Evolutionary conservation across 2,888 invertebrate species (phyloP), one percentile per base, ranked within the genome.

Genomic region (Tuberolachnus salignus): DNA sequence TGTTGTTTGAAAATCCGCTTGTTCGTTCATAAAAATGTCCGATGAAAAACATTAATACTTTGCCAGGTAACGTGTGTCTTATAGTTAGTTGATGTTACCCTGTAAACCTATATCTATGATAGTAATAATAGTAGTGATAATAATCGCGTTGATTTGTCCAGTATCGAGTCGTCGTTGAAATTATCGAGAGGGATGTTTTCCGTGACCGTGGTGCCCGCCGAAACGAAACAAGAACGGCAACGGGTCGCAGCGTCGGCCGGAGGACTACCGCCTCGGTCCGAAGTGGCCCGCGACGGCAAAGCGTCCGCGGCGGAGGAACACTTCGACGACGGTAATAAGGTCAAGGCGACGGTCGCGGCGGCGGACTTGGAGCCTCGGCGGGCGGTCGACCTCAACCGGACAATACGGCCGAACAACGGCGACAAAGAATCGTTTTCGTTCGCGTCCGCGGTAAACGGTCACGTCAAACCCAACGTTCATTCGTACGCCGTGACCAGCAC

Each of bases 171-270:
- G 16, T 67, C 78, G 0, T 1, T 46, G 21, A 69, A 69, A 34
- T 11, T 69, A 51, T 3, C 69, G 6, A 59, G 51, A 46, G 51
- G 21, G 16, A 19, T 42, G 13, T 78, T 78, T 51, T 59, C 67
- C 21, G 13, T 78, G 59, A 78, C 78, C 4, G 57, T 69, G 49
- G 67, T 59, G n/a, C 69, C 78, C 11, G 34, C 34, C 34, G 78
- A 69, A 6, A n/a, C 14, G 34, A 13, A 21, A 11, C 16, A 19
- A 19, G 78, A 59, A 61, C 49, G 14, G 21, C 26, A 49, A 19
- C n/a, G 34, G 53, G 0, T 9, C 9, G 1, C n/a, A 23, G 71
- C 26, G 19, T 8, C 21, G n/a, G 66, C 8, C 44, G 59, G 6
- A 6, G 57, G 4, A 26, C 11, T 0, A 44, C 1, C 21, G n/a